Conservation (phyloP, 2,797 vertebrate genomes). For the Eidolon dupreanum region DNA sequence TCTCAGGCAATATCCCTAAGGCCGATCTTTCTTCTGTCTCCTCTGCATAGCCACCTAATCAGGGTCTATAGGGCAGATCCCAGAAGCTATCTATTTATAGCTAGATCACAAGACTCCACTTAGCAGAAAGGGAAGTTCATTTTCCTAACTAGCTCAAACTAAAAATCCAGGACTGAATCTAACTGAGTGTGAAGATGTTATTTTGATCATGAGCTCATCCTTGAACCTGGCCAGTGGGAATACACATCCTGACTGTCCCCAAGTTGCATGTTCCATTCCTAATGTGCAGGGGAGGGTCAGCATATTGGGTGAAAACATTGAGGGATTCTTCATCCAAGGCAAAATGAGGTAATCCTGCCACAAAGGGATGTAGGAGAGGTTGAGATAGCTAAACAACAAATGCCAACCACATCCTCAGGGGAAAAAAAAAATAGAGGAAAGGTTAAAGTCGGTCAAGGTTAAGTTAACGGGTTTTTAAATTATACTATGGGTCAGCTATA, state of each 20-base stretch:
- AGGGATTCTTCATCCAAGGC: background rate
- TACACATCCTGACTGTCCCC: background rate
- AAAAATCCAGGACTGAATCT: background rate
- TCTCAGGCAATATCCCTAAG: background rate
- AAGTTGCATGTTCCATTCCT: background rate
- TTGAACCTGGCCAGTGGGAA: background rate
- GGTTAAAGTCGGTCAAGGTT: background rate
- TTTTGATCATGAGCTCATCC: background rate
- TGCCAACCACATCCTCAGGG: background rate
- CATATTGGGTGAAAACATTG: background rate
- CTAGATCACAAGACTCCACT: background rate
- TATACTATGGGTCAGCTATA: background rate
- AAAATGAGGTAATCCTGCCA: background rate
- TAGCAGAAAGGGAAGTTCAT: background rate
- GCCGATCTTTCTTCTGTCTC: background rate
- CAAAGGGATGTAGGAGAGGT: background rate
- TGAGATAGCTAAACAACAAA: background rate
- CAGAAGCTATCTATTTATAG: background rate
- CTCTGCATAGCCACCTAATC: background rate
- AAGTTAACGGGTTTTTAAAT: background rate
- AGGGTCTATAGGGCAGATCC: background rate
- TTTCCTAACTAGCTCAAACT: background rate
- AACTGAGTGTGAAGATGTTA: background rate
- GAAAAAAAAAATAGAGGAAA: background rate
- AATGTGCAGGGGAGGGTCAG: background rate